phyloP scores from a whole-genome alignment of 2,113 vertebrate genomes.

The Sturnira hondurensis region DNA sequence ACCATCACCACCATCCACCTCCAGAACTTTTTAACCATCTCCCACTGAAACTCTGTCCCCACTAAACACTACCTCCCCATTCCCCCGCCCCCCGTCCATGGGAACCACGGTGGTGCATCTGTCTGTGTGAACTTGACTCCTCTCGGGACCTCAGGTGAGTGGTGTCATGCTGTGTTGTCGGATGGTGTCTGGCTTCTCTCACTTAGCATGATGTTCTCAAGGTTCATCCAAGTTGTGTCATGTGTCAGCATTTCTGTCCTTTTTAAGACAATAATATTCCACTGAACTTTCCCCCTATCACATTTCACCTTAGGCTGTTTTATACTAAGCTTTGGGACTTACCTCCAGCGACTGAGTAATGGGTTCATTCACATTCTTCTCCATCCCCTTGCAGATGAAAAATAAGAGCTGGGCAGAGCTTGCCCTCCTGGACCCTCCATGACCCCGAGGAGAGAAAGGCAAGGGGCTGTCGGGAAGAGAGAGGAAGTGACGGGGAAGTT shows the following conservation, averaged over 20 bases:
- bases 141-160: too few species aligned
- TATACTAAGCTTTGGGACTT: not conserved
- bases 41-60: not conserved
- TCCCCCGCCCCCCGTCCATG: not conserved
- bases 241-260: not conserved
- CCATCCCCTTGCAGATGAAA: not conserved
- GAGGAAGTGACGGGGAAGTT: rapidly evolving
- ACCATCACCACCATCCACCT: not conserved
- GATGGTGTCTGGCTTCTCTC: not conserved
- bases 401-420: not conserved
- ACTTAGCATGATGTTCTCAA: not conserved
- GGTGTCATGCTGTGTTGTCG: too few species aligned
- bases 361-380: not conserved
- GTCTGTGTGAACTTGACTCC: not conserved
- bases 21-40: not conserved
- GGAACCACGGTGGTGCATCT: not conserved
- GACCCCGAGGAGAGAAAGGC: not conserved
- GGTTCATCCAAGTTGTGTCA: not conserved
- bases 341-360: not conserved
- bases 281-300: too few species aligned
- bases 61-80: not conserved
- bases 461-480: not conserved
- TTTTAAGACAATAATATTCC: not conserved
- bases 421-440: not conserved
- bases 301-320: not conserved